Percentiles rank a stretch among this genome's conserved stretches.
These are phyloP conservation scores for Bombus pyrosoma DNA, from an alignment of 1,140 invertebrate species.

Conservation along the genomic window DNA sequence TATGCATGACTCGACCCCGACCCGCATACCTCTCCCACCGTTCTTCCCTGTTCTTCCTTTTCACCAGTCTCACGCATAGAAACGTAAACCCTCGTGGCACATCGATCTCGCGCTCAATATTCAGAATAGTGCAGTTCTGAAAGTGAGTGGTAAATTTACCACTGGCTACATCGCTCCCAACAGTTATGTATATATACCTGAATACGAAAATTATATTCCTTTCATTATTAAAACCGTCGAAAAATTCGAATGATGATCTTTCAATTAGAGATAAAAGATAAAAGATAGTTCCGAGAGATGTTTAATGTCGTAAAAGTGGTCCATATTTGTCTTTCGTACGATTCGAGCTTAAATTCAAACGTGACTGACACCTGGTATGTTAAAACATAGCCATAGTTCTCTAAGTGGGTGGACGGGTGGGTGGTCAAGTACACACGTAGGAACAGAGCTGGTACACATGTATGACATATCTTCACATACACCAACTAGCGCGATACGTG, in stretches of 20 bases:
- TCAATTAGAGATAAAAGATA: no score
- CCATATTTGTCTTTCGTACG: slow-evolving; percentile 5
- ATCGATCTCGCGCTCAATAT: slow-evolving; percentile 17
- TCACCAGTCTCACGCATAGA: slow-evolving; percentile 45
- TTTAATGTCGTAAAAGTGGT: not conserved
- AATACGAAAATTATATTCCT: not conserved
- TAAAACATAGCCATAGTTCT: slow-evolving; percentile 49
- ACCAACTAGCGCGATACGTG: slow-evolving; percentile 21
- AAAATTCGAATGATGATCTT: not conserved
- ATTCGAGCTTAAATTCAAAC: slow-evolving; percentile 1
- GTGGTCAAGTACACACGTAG: slow-evolving; percentile 59
- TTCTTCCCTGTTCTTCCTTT: slow-evolving; percentile 40
- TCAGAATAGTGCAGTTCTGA: not conserved
- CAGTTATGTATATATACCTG: no score
- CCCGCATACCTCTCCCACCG: slow-evolving; percentile 70
- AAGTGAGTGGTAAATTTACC: not conserved
- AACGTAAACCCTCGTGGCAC: slow-evolving; percentile 38
- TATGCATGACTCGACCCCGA: slow-evolving; percentile 76
- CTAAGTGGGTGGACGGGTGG: slow-evolving; percentile 63
- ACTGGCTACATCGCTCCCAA: not conserved
- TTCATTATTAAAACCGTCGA: not conserved
- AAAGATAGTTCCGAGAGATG: not conserved
- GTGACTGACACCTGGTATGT: slow-evolving; percentile 48
- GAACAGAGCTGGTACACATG: slow-evolving; percentile 27
- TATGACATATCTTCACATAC: slow-evolving; percentile 53